A percentile compares a stretch with the other conserved stretches of the same genome.
phyloP scores from a whole-genome alignment of 2,888 invertebrate genomes.

The Pristionchus japonicus region DNA sequence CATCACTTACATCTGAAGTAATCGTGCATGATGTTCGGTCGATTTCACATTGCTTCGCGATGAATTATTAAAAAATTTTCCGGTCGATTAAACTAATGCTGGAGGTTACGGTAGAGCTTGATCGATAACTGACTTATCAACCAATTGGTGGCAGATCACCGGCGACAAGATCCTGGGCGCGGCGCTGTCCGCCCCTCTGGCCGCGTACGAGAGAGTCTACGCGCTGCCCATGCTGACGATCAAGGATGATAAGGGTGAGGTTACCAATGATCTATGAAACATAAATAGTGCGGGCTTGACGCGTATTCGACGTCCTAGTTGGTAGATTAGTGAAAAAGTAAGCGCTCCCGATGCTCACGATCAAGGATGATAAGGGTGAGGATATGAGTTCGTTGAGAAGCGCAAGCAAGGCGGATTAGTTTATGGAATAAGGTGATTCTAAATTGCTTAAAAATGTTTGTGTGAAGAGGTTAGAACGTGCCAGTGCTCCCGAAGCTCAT shows the following conservation, averaged over 20 bases:
- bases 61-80: too few relatives aligned
- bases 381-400: not conserved
- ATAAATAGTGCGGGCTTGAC: not conserved
- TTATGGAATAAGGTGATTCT: not conserved
- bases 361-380: constrained; percentile 91
- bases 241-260: constrained; percentile 89
- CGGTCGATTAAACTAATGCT: too few relatives aligned
- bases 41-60: too few relatives aligned
- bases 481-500: constrained; percentile 93
- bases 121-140: not conserved
- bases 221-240: constrained; percentile 97
- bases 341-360: constrained; percentile 96
- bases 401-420: not conserved
- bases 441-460: too few relatives aligned
- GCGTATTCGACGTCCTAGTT: not conserved
- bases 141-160: constrained; percentile 48
- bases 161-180: constrained; percentile 86
- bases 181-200: constrained; percentile 87
- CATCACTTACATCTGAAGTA: not conserved
- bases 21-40: too few relatives aligned
- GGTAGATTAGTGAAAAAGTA: not conserved
- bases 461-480: too few relatives aligned
- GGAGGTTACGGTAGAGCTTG: not conserved
- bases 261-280: not conserved
- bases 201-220: constrained; percentile 87